These are phyloP conservation scores for Trachemys scripta DNA, from an alignment of 2,113 vertebrate species.

Conservation along the genomic window DNA sequence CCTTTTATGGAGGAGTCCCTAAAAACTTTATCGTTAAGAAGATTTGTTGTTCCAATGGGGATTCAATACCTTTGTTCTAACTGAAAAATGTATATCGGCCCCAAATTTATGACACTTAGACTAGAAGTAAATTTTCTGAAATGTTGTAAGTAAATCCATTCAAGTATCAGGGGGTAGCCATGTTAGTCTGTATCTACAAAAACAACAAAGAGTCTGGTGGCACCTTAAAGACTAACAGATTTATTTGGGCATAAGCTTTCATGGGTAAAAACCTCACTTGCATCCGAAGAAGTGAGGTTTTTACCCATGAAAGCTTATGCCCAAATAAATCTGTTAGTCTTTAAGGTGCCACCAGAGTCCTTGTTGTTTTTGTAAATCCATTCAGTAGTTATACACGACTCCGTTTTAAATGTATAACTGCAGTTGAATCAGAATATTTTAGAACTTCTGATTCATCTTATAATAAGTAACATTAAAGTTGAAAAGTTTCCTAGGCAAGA, in stretches of 20 bases:
- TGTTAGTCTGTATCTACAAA: too few species aligned
- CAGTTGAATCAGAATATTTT: background rate
- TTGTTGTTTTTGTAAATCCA: background rate
- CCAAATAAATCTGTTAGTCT: too few species aligned
- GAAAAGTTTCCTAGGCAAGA: background rate
- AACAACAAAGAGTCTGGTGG: too few species aligned
- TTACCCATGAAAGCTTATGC: too few species aligned
- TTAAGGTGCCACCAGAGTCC: too few species aligned
- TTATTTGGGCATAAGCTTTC: too few species aligned
- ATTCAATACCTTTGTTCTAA: background rate
- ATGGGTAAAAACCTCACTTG: too few species aligned
- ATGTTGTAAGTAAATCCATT: background rate
- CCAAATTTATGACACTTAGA: background rate
- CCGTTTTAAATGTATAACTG: background rate
- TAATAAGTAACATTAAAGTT: background rate
- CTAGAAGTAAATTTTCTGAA: background rate
- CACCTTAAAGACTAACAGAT: too few species aligned
- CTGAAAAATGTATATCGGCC: background rate
- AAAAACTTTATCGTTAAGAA: background rate
- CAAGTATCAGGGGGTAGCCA: too few species aligned
- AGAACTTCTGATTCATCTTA: background rate
- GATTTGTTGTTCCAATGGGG: background rate
- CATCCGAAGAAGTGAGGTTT: too few species aligned
- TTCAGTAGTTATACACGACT: background rate
- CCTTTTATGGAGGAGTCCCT: background rate